Base-by-base conservation (phyloP, 2,113 vertebrate genomes). In the Crypturellus undulatus region DNA sequence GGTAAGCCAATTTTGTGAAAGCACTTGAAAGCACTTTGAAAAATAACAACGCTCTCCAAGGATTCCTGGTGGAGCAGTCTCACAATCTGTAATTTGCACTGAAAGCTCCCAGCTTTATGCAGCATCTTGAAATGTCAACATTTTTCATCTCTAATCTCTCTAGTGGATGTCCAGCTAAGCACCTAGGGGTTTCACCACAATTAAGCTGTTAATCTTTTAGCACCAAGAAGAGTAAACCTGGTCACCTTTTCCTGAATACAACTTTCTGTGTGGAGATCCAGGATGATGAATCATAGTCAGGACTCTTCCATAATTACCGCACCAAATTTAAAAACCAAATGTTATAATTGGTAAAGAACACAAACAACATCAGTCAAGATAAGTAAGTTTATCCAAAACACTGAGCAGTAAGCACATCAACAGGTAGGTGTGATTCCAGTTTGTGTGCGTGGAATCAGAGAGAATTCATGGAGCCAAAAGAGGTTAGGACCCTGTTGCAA, bases 1-100 rank as follows among this genome's bases (percentile, higher is more conserved):
- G 38, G 12, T 43, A 65, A 76, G 28, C 21, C 21, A 87, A 42
- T 96, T 94, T 90, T 63, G 59, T 89, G 67, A 91, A 62, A 81
- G 30, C 49, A 87, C 85, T 92, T 96, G 79, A 73, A 95, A 92
- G 40, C 49, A 77, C 42, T 96, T 90, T 52, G 76, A 79, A 84
- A 96, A 96, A 95, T 49, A 93, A 94, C 40, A 91, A 3, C 60
- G 20, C 9, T 68, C 79, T 91, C 89, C 77, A 36, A 89, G 82
- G 87, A 92, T 81, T 94, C 85, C 64, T 92, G 91, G 94, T 84
- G 68, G 76, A 92, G 70, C 60, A 93, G 49, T 91, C 72, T 94
- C 60, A 90, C 59, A 82, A 81, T 89, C 22, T 4, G 26, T 68
- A 92, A 65, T 71, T 96, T 89, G 43, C 34, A 87, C 79, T 85